Evolutionary conservation across 2,888 invertebrate species (phyloP), one percentile per base, ranked within the genome.

Genomic region (Baronia brevicornis): DNA sequence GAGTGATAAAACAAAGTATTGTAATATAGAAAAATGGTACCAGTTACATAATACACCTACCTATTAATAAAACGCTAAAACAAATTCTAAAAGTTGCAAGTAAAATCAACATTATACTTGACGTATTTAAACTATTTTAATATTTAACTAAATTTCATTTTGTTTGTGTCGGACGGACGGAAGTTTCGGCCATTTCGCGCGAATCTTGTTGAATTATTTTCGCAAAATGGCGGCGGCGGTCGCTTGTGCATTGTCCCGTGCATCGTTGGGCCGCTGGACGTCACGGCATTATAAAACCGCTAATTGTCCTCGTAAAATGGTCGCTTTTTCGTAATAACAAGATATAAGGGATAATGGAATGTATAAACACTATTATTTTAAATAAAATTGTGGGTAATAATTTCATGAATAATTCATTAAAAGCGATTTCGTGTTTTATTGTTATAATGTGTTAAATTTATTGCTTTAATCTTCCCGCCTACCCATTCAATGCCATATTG

Each of bases 141-240:
- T 66, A 63, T 68, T 46, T 40, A 44, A 43, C 34, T 35, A 34
- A n/a, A 38, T 36, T 39, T 23, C 31, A 30, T 31, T 39, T 40
- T 42, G 41, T 39, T 39, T 13, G 37, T 39, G 36, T 38, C 44
- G 43, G 41, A 43, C 45, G 44, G 47, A 43, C 48, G 51, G 60
- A 51, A 48, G 47, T 46, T 48, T 54, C 66, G 58, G 65, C 68
- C 74, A 68, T 77, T 77, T 59, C 62, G 71, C 59, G 70, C 64
- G 73, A 68, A 63, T 69, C 72, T 69, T 69, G 60, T 60, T 75
- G 63, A 78, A 75, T 78, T 71, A 72, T 77, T 72, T 48, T 60
- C 58, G 50, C 69, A 67, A 70, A 75, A 74, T 69, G 72, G 74
- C 64, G 42, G 44, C 41, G 42, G 58, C 45, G 61, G 63, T 61